phyloP scores from a whole-genome alignment of 2,113 vertebrate species.

The Ornithorhynchus anatinus region DNA sequence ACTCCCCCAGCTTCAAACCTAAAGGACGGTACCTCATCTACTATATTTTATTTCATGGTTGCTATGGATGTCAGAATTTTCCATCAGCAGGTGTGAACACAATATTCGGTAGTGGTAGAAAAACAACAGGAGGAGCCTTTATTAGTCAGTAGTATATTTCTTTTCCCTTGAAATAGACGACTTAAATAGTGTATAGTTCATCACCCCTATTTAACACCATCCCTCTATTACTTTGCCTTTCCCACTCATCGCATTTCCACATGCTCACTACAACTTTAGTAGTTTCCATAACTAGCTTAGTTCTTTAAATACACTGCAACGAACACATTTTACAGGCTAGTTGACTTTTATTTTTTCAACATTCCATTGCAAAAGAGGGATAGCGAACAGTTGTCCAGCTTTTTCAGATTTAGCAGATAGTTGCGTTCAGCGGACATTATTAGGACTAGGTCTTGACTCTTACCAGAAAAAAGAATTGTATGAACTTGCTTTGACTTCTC shows the following conservation, averaged over 20 bases:
- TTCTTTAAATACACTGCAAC: not conserved
- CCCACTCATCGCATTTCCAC: not conserved
- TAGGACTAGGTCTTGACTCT: not conserved
- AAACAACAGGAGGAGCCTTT: not conserved
- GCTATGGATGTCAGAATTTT: not conserved
- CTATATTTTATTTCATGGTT: not conserved
- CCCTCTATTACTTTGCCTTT: not conserved
- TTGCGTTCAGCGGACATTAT: not conserved
- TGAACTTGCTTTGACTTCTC: too few relatives aligned
- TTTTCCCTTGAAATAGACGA: not conserved
- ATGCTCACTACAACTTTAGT: not conserved
- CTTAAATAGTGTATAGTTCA: not conserved
- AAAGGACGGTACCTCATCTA: not conserved
- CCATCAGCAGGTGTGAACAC: not conserved
- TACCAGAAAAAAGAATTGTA: not conserved
- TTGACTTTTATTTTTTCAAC: not conserved
- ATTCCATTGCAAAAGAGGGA: not conserved
- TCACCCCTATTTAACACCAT: not conserved
- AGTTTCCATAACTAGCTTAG: not conserved
- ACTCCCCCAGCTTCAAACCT: not conserved
- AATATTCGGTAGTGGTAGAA: not conserved
- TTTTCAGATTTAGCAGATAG: not conserved
- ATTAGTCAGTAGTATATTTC: not conserved
- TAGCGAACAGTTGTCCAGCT: not conserved
- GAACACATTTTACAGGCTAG: not conserved